A percentile compares a stretch with the other conserved stretches of the same genome.
These are phyloP conservation scores for Paratrypauchen microcephalus DNA, from an alignment of 2,797 vertebrate genomes.

Conservation along the genomic window DNA sequence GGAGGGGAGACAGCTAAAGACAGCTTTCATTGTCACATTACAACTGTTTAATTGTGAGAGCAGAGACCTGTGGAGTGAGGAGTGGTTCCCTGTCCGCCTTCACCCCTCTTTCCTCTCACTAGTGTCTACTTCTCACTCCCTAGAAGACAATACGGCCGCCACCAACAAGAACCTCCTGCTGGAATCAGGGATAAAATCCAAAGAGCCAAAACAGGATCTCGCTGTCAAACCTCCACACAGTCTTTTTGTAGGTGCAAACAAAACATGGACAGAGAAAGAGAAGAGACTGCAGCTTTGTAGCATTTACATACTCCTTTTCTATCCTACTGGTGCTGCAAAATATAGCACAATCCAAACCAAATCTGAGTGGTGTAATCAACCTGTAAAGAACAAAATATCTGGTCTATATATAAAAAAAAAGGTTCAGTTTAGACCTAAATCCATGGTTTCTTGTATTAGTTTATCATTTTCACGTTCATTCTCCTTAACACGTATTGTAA, in stretches of 20 bases:
- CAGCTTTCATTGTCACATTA: slow-evolving; percentile 73
- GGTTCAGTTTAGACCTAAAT: too few species aligned
- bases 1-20: slow-evolving; percentile 37
- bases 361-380: too few species aligned
- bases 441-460: too few species aligned
- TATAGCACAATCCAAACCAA: too few species aligned
- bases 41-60: slow-evolving; percentile 79
- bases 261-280: slow-evolving; percentile 10
- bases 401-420: too few species aligned
- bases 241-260: slow-evolving; percentile 14
- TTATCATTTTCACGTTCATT: too few species aligned
- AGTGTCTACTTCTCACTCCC: slow-evolving; percentile 41
- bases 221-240: slow-evolving; percentile 57
- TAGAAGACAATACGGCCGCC: slow-evolving; percentile 67
- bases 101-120: slow-evolving; percentile 17
- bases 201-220: slow-evolving; percentile 59
- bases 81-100: slow-evolving; percentile 45
- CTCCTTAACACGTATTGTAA: too few species aligned
- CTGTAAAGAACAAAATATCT: too few species aligned
- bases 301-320: neutral
- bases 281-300: slow-evolving; percentile 14
- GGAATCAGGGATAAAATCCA: slow-evolving; percentile 57
- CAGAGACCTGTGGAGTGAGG: slow-evolving; percentile 71
- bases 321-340: too few species aligned
- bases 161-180: slow-evolving; percentile 67